These are phyloP conservation scores for Lepidochitona cinerea DNA, from an alignment of 2,888 invertebrate genomes.

Conservation along the genomic window DNA sequence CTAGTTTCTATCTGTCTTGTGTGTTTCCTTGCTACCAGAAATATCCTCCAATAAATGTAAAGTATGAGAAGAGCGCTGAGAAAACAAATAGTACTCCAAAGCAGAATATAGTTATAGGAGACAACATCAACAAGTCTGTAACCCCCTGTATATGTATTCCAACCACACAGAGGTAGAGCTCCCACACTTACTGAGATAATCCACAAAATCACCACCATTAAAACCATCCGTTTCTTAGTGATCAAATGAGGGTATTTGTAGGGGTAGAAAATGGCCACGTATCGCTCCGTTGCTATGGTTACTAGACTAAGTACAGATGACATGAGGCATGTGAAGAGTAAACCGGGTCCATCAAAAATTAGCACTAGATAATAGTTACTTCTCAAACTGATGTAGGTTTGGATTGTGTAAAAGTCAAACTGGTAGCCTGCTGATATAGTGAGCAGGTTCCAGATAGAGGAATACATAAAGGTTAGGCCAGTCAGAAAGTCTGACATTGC, in stretches of 20 bases:
- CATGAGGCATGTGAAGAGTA: slow-evolving; percentile 33
- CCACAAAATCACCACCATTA: slow-evolving; percentile 19
- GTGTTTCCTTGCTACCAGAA: slow-evolving; percentile 24
- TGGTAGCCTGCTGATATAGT: slow-evolving; percentile 22
- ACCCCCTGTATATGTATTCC: slow-evolving; percentile 24
- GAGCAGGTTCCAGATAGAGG: slow-evolving; percentile 25
- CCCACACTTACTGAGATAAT: slow-evolving; percentile 24
- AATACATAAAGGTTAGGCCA: slow-evolving; percentile 29
- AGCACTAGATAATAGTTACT: slow-evolving; percentile 29
- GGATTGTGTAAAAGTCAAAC: slow-evolving; percentile 22
- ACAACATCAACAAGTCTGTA: slow-evolving; percentile 26
- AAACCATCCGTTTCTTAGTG: slow-evolving; percentile 17
- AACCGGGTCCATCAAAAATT: slow-evolving; percentile 29
- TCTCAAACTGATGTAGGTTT: slow-evolving; percentile 15
- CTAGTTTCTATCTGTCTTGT: slow-evolving; percentile 17
- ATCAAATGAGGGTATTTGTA: slow-evolving; percentile 24
- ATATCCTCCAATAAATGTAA: slow-evolving; percentile 30
- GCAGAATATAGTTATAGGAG: slow-evolving; percentile 23
- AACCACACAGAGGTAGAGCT: slow-evolving; percentile 26
- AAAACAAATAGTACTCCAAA: slow-evolving; percentile 31
- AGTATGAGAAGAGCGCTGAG: slow-evolving; percentile 26
- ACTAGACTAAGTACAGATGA: slow-evolving; percentile 29
- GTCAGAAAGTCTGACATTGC: slow-evolving; percentile 30
- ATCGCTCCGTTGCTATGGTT: slow-evolving; percentile 28
- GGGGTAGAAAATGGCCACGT: slow-evolving; percentile 27